Conservation (phyloP, 2,888 invertebrate species). For the Tolmerus cingulatus region DNA sequence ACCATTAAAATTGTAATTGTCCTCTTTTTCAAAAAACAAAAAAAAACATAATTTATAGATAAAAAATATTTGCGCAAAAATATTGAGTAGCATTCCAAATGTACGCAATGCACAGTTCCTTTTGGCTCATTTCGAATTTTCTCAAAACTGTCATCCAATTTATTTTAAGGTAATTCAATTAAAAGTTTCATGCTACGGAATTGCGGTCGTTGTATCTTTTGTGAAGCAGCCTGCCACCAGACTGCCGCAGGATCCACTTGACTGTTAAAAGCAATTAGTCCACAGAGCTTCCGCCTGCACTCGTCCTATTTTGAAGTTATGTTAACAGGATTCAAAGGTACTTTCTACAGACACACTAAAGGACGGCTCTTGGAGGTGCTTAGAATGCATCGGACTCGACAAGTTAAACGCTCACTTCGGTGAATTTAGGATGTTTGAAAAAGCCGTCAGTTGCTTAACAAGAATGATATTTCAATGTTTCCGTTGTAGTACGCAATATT, state of each 20-base stretch:
- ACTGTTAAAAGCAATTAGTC: conserved; percentile 15
- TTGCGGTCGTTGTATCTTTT: background rate
- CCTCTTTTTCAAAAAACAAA: no score
- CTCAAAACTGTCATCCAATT: conserved; percentile 1
- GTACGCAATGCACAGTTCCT: background rate
- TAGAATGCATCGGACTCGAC: background rate
- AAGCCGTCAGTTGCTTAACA: background rate
- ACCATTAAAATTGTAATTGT: no score
- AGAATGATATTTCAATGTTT: background rate
- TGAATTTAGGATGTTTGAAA: background rate
- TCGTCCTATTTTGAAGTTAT: background rate
- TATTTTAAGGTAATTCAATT: conserved; percentile 17
- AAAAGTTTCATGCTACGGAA: background rate
- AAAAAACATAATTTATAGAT: no score
- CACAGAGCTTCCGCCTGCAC: background rate
- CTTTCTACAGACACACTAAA: background rate
- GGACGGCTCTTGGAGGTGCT: background rate
- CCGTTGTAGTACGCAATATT: no score
- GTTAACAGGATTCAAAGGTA: background rate
- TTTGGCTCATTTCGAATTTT: background rate
- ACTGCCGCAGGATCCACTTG: conserved; percentile 17
- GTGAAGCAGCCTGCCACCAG: background rate
- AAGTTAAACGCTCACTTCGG: background rate
- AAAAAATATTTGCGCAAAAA: background rate
- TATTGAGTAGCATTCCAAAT: background rate